These are phyloP conservation scores for Octomys mimax DNA, from an alignment of 2,797 vertebrate species.

Conservation along the genomic window DNA sequence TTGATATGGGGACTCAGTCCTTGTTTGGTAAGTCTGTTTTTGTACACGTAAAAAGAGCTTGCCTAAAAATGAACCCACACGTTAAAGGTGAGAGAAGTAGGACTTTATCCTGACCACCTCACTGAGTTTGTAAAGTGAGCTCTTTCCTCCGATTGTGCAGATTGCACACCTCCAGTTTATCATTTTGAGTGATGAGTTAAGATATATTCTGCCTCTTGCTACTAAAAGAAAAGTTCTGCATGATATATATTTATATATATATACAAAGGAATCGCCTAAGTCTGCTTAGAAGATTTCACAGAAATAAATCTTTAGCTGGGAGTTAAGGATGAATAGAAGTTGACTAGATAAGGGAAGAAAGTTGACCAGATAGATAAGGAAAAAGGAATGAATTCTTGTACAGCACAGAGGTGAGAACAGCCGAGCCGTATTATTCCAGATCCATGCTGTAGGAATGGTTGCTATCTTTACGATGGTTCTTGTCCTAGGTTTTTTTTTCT, in stretches of 20 bases:
- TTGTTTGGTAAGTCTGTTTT: background rate
- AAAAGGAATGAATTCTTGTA: accelerated
- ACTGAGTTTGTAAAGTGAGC: background rate
- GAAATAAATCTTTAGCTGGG: background rate
- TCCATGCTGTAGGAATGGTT: background rate
- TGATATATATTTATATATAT: no score
- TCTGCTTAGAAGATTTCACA: background rate
- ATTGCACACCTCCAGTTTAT: background rate
- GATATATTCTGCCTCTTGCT: background rate
- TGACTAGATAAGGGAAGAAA: background rate
- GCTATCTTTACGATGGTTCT: background rate
- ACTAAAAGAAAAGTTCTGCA: background rate
- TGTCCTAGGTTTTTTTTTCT: background rate
- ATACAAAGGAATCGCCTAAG: background rate
- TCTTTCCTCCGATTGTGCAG: background rate
- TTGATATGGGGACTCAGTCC: background rate
- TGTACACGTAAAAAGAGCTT: background rate
- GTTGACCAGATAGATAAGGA: background rate
- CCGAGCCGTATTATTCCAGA: background rate
- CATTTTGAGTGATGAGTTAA: background rate
- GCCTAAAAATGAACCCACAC: background rate
- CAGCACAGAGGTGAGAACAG: background rate
- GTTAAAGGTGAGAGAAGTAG: background rate
- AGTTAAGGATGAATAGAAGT: background rate
- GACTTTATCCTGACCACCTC: background rate